A percentile compares a stretch with the other conserved stretches of the same genome.
Evolutionary conservation across 2,113 vertebrate species (phyloP).

Genomic region (Harpagus bidentatus): DNA sequence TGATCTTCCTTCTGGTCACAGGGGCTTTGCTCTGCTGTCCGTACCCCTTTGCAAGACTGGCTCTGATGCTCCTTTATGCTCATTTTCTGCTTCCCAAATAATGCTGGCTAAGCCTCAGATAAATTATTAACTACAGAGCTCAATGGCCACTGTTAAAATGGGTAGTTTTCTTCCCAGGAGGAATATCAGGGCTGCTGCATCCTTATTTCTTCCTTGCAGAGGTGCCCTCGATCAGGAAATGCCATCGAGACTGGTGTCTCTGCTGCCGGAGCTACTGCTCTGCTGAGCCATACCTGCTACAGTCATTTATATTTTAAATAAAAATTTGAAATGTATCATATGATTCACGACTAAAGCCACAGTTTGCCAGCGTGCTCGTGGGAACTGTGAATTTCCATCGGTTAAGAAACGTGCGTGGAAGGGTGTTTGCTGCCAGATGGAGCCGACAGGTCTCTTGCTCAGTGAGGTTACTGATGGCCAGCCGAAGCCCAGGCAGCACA

Average conservation of each 20-base stretch:
- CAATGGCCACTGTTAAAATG: not conserved
- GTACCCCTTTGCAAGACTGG: rapidly evolving
- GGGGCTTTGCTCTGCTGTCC: not conserved
- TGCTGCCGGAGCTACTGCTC: not conserved
- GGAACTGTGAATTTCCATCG: rapidly evolving
- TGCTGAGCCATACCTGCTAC: not conserved
- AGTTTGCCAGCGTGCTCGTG: not conserved
- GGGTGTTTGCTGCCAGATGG: not conserved
- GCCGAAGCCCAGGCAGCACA: rapidly evolving
- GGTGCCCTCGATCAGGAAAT: not conserved
- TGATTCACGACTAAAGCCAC: not conserved
- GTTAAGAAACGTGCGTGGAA: not conserved
- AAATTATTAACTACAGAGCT: not conserved
- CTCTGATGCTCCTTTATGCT: not conserved
- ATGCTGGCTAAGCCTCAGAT: not conserved
- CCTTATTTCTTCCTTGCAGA: not conserved
- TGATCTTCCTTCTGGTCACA: rapidly evolving
- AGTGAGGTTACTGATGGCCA: not conserved
- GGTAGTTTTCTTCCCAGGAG: not conserved
- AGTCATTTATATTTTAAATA: not conserved
- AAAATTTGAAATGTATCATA: not conserved
- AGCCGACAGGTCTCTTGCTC: not conserved
- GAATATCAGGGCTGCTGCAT: not conserved
- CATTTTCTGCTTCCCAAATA: not conserved
- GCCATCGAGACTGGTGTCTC: no score